phyloP scores from a whole-genome alignment of 2,888 invertebrate species.

The Noctua janthe region DNA sequence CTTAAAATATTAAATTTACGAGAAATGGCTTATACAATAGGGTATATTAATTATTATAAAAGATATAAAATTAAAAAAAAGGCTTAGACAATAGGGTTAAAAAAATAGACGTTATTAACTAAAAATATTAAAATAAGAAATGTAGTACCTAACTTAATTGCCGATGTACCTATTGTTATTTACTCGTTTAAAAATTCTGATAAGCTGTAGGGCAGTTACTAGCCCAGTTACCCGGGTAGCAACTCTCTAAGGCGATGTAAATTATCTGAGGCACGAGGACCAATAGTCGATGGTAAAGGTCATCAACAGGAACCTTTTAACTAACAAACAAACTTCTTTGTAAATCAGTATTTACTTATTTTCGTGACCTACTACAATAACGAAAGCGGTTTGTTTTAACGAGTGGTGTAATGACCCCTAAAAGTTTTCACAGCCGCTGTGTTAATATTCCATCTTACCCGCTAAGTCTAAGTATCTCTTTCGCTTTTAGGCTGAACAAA shows the following conservation, averaged over 20 bases:
- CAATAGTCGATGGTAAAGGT: neutral
- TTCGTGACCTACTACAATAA: neutral
- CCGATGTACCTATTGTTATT: too few relatives aligned
- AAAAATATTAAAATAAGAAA: too few relatives aligned
- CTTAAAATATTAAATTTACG: too few relatives aligned
- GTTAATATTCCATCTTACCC: constrained; percentile 4
- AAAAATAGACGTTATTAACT: too few relatives aligned
- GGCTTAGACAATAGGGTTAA: too few relatives aligned
- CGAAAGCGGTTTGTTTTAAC: constrained; percentile 1
- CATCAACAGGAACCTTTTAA: neutral
- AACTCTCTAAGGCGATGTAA: neutral
- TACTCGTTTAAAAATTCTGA: too few relatives aligned
- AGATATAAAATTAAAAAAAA: too few relatives aligned
- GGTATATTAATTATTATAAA: too few relatives aligned
- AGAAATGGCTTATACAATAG: too few relatives aligned
- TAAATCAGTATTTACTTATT: neutral
- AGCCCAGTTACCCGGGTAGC: neutral
- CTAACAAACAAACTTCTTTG: neutral
- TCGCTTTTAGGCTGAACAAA: constrained; percentile 10
- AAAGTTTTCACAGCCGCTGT: neutral
- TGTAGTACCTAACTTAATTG: too few relatives aligned
- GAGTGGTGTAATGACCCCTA: constrained; percentile 15
- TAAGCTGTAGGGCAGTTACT: neutral
- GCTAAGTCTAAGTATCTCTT: constrained; percentile 6
- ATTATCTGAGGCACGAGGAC: neutral